phyloP scores from a whole-genome alignment of 2,888 invertebrate species.

The Stramonita haemastoma region DNA sequence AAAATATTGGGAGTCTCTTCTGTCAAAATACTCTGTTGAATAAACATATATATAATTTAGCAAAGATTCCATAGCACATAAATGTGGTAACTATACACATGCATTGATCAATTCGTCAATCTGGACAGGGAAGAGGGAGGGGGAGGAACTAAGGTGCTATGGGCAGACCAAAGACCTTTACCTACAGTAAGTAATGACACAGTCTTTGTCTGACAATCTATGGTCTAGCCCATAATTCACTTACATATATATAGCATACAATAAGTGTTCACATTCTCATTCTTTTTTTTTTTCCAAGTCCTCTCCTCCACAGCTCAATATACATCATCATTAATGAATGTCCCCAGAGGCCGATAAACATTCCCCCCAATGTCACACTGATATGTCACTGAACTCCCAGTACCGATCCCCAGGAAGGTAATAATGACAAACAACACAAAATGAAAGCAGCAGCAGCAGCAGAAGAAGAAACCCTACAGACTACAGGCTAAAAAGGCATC shows the following conservation, averaged over 20 bases:
- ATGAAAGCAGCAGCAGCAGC: background rate
- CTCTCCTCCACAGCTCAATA: background rate
- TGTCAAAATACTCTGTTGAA: conserved; percentile 22
- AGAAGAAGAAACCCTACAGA: background rate
- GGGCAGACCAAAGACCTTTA: too few species aligned
- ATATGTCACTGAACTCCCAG: background rate
- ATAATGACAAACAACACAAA: background rate
- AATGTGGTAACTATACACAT: background rate
- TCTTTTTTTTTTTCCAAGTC: background rate
- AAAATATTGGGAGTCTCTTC: background rate
- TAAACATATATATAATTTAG: background rate
- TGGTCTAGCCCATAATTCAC: background rate
- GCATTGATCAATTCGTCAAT: background rate
- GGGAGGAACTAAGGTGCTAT: too few species aligned
- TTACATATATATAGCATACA: background rate
- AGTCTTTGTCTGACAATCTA: background rate
- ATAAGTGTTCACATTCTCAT: background rate
- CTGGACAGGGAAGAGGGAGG: background rate
- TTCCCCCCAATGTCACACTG: background rate
- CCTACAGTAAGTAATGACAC: too few species aligned
- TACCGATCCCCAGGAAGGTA: background rate
- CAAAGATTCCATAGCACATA: background rate
- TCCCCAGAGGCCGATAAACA: background rate
- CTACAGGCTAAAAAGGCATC: background rate
- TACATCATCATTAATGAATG: background rate